A percentile compares a stretch with the other conserved stretches of the same genome.
These are phyloP conservation scores for Drosophila repletoides DNA, from an alignment of 1,140 invertebrate genomes.

Conservation along the genomic window DNA sequence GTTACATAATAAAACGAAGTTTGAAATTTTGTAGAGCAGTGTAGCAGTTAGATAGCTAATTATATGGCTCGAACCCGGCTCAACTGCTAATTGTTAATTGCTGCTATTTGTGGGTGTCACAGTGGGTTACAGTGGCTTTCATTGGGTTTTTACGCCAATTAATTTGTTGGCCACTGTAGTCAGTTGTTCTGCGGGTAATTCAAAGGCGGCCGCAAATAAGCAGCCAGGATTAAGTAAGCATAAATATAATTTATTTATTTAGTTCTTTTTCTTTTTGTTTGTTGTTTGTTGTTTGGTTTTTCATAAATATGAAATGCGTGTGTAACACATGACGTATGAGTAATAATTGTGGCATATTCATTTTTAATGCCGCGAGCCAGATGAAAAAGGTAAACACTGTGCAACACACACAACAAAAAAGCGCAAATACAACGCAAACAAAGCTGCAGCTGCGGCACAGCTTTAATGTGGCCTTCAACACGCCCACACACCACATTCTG, in stretches of 20 bases:
- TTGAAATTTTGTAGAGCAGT: slow-evolving; percentile 32
- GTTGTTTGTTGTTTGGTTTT: no score
- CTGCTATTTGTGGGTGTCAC: slow-evolving; percentile 18
- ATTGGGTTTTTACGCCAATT: no score
- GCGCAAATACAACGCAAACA: slow-evolving; percentile 66
- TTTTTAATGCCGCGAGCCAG: slow-evolving; percentile 59
- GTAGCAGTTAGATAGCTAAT: slow-evolving; percentile 39
- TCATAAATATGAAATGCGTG: slow-evolving; percentile 67
- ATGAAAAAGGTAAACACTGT: slow-evolving; percentile 66
- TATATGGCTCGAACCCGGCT: slow-evolving; percentile 25
- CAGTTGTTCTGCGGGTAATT: slow-evolving; percentile 9
- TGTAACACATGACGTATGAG: slow-evolving; percentile 51
- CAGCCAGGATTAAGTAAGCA: slow-evolving; percentile 1
- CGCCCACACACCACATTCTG: slow-evolving; percentile 7
- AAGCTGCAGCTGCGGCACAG: slow-evolving; percentile 27
- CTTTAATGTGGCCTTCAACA: slow-evolving; percentile 71
- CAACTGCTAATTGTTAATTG: slow-evolving; percentile 49
- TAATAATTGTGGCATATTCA: slow-evolving; percentile 59
- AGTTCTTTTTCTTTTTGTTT: no score
- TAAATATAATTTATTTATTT: no score
- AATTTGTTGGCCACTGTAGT: slow-evolving; percentile 29
- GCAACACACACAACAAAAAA: slow-evolving; percentile 38
- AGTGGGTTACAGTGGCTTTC: background rate
- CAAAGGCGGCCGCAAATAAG: background rate
- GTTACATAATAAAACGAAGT: no score